Evolutionary conservation across 2,888 invertebrate genomes (phyloP).

Genomic region (Timandra comae): DNA sequence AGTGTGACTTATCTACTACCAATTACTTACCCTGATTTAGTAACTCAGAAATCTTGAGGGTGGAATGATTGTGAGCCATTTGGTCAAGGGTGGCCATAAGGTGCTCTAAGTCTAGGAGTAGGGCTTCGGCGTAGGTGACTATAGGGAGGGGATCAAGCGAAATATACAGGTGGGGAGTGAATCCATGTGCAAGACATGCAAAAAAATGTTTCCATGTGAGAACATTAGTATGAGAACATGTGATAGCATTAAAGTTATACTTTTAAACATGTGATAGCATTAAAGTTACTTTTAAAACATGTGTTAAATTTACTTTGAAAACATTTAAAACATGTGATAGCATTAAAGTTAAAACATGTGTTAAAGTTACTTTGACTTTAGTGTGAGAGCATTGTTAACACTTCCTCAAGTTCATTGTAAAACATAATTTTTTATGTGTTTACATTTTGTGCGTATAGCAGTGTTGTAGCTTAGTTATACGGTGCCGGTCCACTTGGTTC

Average conservation of each 20-base stretch:
- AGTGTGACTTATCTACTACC: no score
- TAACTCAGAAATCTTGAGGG: conserved; percentile 72
- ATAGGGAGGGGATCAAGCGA: conserved; percentile 55
- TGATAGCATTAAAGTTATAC: no score
- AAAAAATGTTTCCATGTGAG: conserved; percentile 50
- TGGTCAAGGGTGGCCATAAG: conserved; percentile 75
- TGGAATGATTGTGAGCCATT: conserved; percentile 73
- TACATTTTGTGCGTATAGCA: conserved; percentile 2
- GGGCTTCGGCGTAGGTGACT: conserved; percentile 75
- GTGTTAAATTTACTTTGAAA: no score
- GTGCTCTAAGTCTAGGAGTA: conserved; percentile 75
- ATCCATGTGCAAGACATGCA: conserved; percentile 76
- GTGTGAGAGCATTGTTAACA: no score
- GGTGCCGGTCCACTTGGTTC: no score
- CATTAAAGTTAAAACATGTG: no score
- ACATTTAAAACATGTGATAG: no score
- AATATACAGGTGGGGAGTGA: conserved; percentile 48
- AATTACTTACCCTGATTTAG: conserved; percentile 72
- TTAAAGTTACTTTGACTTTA: no score
- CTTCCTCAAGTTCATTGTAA: no score
- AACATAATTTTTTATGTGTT: not conserved
- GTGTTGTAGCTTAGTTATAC: conserved; percentile 1
- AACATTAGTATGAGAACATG: conserved; percentile 6
- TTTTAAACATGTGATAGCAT: no score
- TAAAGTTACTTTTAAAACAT: no score